Base-by-base conservation (phyloP, 1,140 invertebrate species). In the Fopius arisanus region DNA sequence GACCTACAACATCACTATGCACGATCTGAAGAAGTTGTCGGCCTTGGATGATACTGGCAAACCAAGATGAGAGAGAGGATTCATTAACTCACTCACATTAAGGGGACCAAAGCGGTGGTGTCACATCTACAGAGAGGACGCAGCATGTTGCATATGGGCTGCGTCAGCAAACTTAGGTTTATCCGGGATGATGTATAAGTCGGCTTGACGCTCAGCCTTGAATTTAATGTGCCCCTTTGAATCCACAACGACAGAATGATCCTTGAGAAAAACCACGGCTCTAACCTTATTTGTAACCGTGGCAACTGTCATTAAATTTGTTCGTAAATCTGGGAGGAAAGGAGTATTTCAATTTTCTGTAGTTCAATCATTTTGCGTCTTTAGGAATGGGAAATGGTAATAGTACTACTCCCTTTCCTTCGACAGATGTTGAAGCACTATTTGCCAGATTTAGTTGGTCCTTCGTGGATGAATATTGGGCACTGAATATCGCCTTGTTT, bases 1-100 rank as follows among this genome's bases (percentile, higher is more conserved):
- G 80, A 54, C 84, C 84, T 76, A 81, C 83, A 12, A 87, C 71
- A 48, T 87, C 82, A 62, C 78, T 76, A 74, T 86, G 81, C 28
- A 86, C 78, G 0, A 85, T 31, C 59, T 83, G 78, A 66, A 86
- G 73, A 31, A 80, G 29, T 26, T 67, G 48, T 0, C 67, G 10
- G 10, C 29, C 19, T 51, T 31, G 9, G 48, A 4, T 10, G 43
- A 14, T 31, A 3, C 9, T n/a, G 31, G 5, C 4, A 31, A 10
- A 12, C 33, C 26, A 29, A 21, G 10, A 16, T 41, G 9, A 51
- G 12, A 19, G 12, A 43, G 23, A 12, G 68, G n/a, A 12, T 74
- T 70, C 0, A 68, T 6, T 0, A 77, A 33, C 51, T 77, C 69
- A 62, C 33, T 72, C 12, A 19, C 33, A 54, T 77, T 74, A 3